Base-by-base conservation (phyloP, 1,140 invertebrate genomes). In the Charaxes varanes region DNA sequence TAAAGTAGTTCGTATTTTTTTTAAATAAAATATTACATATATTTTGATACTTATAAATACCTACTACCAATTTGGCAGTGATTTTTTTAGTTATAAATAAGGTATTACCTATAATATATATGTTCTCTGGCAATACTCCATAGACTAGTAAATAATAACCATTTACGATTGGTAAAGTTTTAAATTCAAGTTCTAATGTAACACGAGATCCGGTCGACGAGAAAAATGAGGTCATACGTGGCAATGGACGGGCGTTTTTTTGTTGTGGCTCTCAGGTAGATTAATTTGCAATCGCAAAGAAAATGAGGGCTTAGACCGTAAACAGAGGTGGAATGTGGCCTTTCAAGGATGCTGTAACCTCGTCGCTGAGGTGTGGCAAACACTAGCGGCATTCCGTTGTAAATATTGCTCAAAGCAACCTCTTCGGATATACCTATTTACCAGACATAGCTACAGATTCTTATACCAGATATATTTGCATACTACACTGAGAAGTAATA, bases 271-370 rank as follows among this genome's bases (percentile, higher is more conserved):
- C n/a, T n/a, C n/a, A 22, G 6, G 27, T 6, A 46, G 18, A 54
- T 69, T 62, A 48, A 62, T 70, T 67, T 66, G 61, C 62, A 63
- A 68, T 66, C 42, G 62, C 50, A 45, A 48, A 53, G 62, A 61
- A 72, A 76, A 70, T 60, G 72, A 59, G 69, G 67, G 41, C 65
- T 76, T 71, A 55, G 53, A 61, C 52, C 48, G 57, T 61, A 61
- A 55, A 60, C 53, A 63, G 56, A 53, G 33, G 63, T 59, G 78
- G 78, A 80, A 82, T 82, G 78, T 58, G 67, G 78, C 76, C 76
- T 73, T 55, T 82, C 78, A 82, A 82, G 78, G 78, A 82, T 80
- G 78, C 61, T 66, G 70, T 57, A 62, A 54, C 61, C 60, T 62
- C 61, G 61, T 56, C 55, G 21, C 27, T 34, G 49, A 81, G 77